Percentiles rank a stretch among this genome's conserved stretches.
phyloP scores from a whole-genome alignment of 2,113 vertebrate genomes.

The Craseonycteris thonglongyai region DNA sequence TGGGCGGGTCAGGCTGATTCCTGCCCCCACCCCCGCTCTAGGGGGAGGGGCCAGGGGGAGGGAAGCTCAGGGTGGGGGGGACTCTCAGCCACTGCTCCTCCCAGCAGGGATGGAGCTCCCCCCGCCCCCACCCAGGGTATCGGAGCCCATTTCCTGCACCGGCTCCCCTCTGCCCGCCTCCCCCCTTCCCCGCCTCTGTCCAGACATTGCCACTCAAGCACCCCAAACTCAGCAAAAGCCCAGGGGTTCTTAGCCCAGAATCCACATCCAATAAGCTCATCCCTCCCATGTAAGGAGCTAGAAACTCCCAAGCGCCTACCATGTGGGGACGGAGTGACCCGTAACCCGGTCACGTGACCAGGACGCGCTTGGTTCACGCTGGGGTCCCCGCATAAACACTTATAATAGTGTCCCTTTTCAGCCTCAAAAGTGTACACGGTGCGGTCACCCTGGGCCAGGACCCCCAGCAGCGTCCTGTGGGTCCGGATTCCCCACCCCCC shows the following conservation, averaged over 20 bases:
- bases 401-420: fast-evolving
- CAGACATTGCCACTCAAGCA: neutral
- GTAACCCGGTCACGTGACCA: neutral
- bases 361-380: neutral
- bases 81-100: neutral
- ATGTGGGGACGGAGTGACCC: neutral
- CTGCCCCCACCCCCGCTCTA: neutral
- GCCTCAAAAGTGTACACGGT: fast-evolving
- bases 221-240: neutral
- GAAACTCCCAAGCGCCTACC: no score
- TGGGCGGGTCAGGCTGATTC: neutral
- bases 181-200: neutral
- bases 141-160: fast-evolving
- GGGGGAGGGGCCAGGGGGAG: neutral
- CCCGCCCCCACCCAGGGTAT: fast-evolving
- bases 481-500: neutral
- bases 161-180: neutral
- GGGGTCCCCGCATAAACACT: neutral
- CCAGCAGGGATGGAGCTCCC: fast-evolving
- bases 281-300: neutral
- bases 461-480: fast-evolving
- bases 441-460: neutral
- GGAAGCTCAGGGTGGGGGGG: fast-evolving
- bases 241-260: neutral
- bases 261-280: neutral